Evolutionary conservation across 2,113 vertebrate genomes (phyloP).

Genomic region (Leiothrix lutea): DNA sequence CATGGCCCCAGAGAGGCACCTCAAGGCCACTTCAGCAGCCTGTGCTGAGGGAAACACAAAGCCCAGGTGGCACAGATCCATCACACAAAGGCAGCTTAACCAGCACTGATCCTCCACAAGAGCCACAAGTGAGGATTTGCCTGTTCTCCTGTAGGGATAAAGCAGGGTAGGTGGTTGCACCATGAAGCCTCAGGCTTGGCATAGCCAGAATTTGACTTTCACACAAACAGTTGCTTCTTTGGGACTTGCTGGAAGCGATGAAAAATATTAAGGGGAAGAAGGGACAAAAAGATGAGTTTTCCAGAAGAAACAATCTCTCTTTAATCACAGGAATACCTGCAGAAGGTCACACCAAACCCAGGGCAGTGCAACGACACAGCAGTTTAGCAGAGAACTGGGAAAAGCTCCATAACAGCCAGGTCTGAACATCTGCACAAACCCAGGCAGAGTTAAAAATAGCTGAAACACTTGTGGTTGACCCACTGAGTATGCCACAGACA

Average conservation of each 20-base stretch:
- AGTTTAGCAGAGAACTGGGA: neutral
- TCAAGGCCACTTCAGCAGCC: neutral
- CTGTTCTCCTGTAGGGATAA: neutral
- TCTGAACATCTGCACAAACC: neutral
- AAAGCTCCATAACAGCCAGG: neutral
- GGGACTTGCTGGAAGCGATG: neutral
- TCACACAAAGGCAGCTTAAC: neutral
- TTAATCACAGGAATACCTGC: neutral
- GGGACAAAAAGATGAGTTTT: neutral
- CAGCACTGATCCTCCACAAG: neutral
- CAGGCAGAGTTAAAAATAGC: neutral
- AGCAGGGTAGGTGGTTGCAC: neutral
- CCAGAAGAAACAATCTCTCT: neutral
- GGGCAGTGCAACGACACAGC: accelerated
- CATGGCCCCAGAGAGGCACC: neutral
- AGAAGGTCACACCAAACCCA: neutral
- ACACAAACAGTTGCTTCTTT: neutral
- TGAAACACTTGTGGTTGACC: neutral
- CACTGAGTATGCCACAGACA: neutral
- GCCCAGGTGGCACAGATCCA: neutral
- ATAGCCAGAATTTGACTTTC: neutral
- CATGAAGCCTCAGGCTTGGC: neutral
- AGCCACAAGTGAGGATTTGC: neutral
- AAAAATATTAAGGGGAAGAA: neutral
- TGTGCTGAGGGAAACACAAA: neutral